phyloP scores from a whole-genome alignment of 2,888 invertebrate species.

The Hypomecis punctinalis region DNA sequence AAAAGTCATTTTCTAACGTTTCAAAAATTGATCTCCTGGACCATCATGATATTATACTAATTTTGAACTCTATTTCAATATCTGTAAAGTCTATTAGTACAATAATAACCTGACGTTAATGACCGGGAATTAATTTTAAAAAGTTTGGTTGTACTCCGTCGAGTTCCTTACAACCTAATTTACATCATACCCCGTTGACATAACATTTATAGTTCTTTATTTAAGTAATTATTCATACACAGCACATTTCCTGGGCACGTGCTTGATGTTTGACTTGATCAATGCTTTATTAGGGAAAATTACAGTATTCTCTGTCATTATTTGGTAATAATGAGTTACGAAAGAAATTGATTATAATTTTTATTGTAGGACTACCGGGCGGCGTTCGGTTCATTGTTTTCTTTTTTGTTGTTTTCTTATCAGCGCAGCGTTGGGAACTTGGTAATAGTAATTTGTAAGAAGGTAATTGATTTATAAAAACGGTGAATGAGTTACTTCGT shows the following conservation, averaged over 20 bases:
- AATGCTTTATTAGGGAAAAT: constrained; percentile 20
- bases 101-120: constrained; percentile 32
- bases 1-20: not conserved
- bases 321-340: constrained; percentile 39
- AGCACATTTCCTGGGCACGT: constrained; percentile 58
- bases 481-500: constrained; percentile 6
- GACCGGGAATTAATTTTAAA: constrained; percentile 49
- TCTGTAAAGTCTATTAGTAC: constrained; percentile 25
- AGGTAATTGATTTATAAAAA: constrained; percentile 17
- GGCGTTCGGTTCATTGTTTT: constrained; percentile 18
- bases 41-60: constrained; percentile 36
- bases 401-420: constrained; percentile 20
- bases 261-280: constrained; percentile 43
- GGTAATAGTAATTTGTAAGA: constrained; percentile 14
- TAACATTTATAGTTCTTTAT: constrained; percentile 37
- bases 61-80: constrained; percentile 27
- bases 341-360: constrained; percentile 53
- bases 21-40: constrained; percentile 41
- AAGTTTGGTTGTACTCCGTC: constrained; percentile 35
- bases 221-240: constrained; percentile 22
- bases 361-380: constrained; percentile 20
- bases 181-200: constrained; percentile 26
- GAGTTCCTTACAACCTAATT: constrained; percentile 20
- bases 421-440: constrained; percentile 14
- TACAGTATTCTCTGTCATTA: constrained; percentile 38